Conservation (phyloP, 2,797 vertebrate genomes). For the Schizothorax lantsangensis region DNA sequence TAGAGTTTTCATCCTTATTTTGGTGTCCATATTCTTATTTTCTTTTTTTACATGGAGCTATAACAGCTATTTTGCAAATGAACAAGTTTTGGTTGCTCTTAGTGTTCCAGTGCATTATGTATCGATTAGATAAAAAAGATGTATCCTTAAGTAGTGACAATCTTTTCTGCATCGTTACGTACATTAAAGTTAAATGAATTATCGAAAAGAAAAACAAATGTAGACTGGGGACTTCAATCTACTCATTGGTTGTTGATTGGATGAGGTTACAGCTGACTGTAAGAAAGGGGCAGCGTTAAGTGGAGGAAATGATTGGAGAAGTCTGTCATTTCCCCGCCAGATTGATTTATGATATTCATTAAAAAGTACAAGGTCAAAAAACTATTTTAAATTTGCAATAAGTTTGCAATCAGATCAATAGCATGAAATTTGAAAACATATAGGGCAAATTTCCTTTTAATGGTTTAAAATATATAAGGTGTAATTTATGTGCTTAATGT, state of each 20-base stretch:
- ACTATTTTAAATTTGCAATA: not conserved
- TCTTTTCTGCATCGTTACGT: not conserved
- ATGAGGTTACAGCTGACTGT: not conserved
- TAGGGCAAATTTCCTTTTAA: not conserved
- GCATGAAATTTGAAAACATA: not conserved
- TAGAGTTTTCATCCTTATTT: not conserved
- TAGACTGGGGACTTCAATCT: not conserved
- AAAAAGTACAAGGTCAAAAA: not conserved
- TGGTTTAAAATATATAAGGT: not conserved
- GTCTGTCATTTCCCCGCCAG: not conserved
- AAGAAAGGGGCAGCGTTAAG: not conserved
- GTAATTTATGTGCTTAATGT: not conserved
- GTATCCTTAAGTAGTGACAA: not conserved
- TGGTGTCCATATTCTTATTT: not conserved
- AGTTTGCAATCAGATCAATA: not conserved
- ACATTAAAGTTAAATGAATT: not conserved
- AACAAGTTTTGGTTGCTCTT: not conserved
- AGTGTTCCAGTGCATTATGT: not conserved
- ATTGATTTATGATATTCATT: not conserved
- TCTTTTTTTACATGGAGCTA: not conserved
- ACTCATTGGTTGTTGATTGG: not conserved
- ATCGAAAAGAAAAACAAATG: not conserved
- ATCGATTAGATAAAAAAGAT: not conserved
- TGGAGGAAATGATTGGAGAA: not conserved
- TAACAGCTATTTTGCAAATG: not conserved